Evolutionary conservation across 2,113 vertebrate species (phyloP).

Genomic region (Crotophaga sulcirostris): DNA sequence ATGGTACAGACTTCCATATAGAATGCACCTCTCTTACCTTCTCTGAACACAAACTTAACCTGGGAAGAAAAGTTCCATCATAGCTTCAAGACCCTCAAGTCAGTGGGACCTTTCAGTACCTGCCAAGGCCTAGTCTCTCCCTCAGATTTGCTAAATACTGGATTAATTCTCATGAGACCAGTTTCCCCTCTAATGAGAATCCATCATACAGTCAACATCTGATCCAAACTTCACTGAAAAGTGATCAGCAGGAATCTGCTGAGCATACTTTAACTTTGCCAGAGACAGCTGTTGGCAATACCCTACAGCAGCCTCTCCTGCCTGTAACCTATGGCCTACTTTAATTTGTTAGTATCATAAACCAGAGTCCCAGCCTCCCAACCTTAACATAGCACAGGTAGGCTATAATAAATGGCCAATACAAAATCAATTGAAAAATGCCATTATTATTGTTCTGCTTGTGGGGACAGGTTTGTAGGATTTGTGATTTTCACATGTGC

Average conservation of each 20-base stretch:
- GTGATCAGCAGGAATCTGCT: not conserved
- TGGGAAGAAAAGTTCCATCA: not conserved
- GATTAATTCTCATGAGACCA: not conserved
- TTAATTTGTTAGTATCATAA: not conserved
- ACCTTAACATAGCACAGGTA: not conserved
- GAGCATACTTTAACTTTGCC: not conserved
- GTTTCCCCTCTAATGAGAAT: not conserved
- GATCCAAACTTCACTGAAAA: not conserved
- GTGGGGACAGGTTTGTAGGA: not conserved
- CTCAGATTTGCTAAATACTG: not conserved
- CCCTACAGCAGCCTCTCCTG: not conserved
- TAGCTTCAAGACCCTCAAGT: not conserved
- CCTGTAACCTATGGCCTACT: not conserved
- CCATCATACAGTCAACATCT: not conserved
- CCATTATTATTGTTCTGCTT: not conserved
- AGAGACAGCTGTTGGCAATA: not conserved
- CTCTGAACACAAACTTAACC: not conserved
- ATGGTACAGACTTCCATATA: not conserved
- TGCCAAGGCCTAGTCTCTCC: not conserved
- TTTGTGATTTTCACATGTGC: not conserved
- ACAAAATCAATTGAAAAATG: not conserved
- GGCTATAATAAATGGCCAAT: not conserved
- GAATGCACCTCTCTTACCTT: not conserved
- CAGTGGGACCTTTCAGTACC: not conserved
- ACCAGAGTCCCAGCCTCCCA: not conserved